phyloP scores from a whole-genome alignment of 2,113 vertebrate genomes.

The Micromys minutus region DNA sequence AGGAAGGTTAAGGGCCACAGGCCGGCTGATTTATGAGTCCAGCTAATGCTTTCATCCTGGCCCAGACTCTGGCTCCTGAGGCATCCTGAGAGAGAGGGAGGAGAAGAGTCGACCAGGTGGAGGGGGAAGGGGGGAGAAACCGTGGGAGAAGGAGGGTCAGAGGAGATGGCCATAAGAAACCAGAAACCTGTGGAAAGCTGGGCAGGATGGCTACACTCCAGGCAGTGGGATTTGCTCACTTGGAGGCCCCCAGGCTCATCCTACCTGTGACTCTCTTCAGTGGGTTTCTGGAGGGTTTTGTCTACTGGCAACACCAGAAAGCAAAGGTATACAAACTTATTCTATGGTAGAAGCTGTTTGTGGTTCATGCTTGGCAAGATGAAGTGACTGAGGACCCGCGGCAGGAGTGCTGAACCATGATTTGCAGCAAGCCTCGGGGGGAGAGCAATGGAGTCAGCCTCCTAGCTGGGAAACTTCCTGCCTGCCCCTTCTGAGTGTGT shows the following conservation, averaged over 20 bases:
- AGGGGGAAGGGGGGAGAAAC: background rate
- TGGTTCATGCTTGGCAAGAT: background rate
- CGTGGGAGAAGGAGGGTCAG: background rate
- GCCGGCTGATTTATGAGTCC: constrained; percentile 84
- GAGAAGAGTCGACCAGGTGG: background rate
- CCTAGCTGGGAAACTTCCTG: accelerated
- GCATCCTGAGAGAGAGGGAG: background rate
- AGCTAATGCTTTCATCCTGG: constrained; percentile 83
- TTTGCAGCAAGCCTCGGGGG: accelerated
- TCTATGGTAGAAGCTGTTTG: background rate
- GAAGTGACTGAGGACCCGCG: background rate
- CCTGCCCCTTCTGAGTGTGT: accelerated
- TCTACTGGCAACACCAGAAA: too few species aligned
- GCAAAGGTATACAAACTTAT: background rate
- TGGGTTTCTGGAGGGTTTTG: background rate
- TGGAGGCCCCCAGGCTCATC: background rate
- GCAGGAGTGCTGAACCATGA: accelerated
- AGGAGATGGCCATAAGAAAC: background rate
- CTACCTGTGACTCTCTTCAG: background rate
- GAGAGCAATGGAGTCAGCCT: background rate
- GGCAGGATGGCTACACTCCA: accelerated
- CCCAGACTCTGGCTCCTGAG: constrained; percentile 70
- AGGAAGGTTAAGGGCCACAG: constrained; percentile 86
- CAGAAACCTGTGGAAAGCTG: accelerated
- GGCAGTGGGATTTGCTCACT: background rate